Percentiles rank a stretch among this genome's conserved stretches.
phyloP scores from a whole-genome alignment of 2,888 invertebrate species.

The Rutpela maculata region DNA sequence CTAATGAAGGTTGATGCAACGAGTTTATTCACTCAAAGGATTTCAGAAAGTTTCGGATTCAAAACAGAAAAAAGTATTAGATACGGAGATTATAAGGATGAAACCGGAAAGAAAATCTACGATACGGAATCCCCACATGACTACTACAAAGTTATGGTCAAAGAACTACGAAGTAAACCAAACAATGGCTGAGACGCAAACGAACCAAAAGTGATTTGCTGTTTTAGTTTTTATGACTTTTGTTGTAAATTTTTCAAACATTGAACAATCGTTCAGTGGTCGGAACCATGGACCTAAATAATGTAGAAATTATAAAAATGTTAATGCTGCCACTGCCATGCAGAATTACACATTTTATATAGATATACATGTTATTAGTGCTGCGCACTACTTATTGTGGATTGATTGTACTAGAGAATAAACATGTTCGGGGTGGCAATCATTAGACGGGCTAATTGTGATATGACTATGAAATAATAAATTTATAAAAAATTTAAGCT shows the following conservation, averaged over 20 bases:
- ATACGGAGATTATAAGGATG: slow-evolving; percentile 84
- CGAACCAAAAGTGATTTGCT: slow-evolving; percentile 4
- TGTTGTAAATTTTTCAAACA: slow-evolving; percentile 33
- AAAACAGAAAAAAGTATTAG: slow-evolving; percentile 79
- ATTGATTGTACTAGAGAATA: not conserved
- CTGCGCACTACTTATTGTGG: slow-evolving; percentile 1
- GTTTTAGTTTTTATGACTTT: slow-evolving; percentile 40
- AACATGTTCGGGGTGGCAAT: slow-evolving; percentile 43
- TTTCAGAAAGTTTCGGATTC: slow-evolving; percentile 82
- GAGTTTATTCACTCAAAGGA: slow-evolving; percentile 86
- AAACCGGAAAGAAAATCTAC: slow-evolving; percentile 78
- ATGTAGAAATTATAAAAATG: slow-evolving; percentile 62
- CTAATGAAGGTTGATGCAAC: slow-evolving; percentile 89
- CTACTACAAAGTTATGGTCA: slow-evolving; percentile 81
- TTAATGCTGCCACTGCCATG: slow-evolving; percentile 74
- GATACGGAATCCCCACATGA: slow-evolving; percentile 82
- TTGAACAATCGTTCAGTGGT: slow-evolving; percentile 33
- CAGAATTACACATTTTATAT: slow-evolving; percentile 71
- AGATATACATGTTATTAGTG: slow-evolving; percentile 19
- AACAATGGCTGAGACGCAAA: slow-evolving; percentile 43
- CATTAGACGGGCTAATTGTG: slow-evolving; percentile 51
- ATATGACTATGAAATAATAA: slow-evolving; percentile 37
- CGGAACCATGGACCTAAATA: slow-evolving; percentile 39
- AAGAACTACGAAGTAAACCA: slow-evolving; percentile 52
- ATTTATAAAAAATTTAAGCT: slow-evolving; percentile 1